Evolutionary conservation across 2,113 vertebrate genomes (phyloP), one percentile per base, ranked within the genome.

Genomic region (Dromas ardeola): DNA sequence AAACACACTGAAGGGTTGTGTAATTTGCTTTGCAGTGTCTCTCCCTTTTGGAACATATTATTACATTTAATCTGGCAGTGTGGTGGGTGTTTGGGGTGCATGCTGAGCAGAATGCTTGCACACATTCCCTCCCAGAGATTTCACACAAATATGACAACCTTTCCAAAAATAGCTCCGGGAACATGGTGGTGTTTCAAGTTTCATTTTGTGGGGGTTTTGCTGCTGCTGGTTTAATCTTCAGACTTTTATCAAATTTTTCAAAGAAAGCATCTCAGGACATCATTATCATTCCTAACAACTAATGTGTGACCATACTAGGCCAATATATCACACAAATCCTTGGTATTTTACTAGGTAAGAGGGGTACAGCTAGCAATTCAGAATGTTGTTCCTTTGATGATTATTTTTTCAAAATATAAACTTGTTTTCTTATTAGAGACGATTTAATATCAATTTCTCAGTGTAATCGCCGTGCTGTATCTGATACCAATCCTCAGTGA

Each of bases 81-180:
- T 34, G 72, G 93, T 88, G 95, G 92, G 93, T 89, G 95, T 93
- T 71, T 73, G 52, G 81, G 79, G 74, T 72, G 91, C 82, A 38
- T 67, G 81, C 77, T 90, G 93, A 97, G 82, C 90, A 94, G 90
- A 93, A 92, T 90, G 83, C 93, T 96, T 94, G 91, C 70, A 86
- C 30, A 91, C 65, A 77, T 66, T 94, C 63, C 63, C 65, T 91
- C 83, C 61, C 42, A 19, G 23, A 72, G 49, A 87, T 94, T 94
- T 97, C 94, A 88, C 86, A 94, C 79, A 88, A 96, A 90, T 92
- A 92, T 42, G 67, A 85, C 94, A 96, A 49, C 66, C 26, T 79
- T 92, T 91, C 71, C 74, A 81, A 84, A 76, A 96, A 96, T 90
- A 96, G 62, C 72, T 95, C 43, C 1, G 34, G 87, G 76, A 94